Evolutionary conservation across 1,140 invertebrate genomes (phyloP), one percentile per base, ranked within the genome.

Genomic region (Nomia melanderi): DNA sequence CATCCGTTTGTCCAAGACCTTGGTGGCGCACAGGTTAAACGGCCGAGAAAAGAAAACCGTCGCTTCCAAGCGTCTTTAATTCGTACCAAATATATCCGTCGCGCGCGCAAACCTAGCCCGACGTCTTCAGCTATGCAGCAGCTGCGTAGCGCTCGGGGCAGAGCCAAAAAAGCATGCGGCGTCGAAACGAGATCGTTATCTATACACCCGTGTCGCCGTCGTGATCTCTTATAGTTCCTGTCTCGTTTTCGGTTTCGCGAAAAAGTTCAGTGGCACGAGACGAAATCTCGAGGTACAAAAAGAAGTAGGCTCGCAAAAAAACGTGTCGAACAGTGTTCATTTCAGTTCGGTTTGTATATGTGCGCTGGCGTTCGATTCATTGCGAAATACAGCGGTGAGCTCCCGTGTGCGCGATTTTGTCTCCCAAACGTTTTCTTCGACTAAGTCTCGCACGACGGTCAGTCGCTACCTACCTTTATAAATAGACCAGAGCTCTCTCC

Each of bases 401-500:
- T n/a, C 41, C 20, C 41, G 41, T 20, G 41, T 17, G 5, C 14
- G 41, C 14, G 41, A 17, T 44, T 56, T 69, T 66, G 53, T 27
- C 17, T 14, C 59, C 39, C 33, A 33, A 25, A 64, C 75, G 78
- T 82, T 76, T 73, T 86, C 66, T 74, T 78, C 71, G 77, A 62
- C 71, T 65, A 72, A n/a, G 64, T 66, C 56, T 67, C 64, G 41
- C 56, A 50, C 53, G 23, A 25, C 17, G 53, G 77, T 75, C 65
- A 62, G 59, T 76, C 56, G 36, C 8, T 62, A 31, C 36, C 75
- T 78, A 65, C 60, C 39, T 72, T 88, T 89, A 89, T 88, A 87
- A 86, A 88, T 89, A 89, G 83, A 86, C 9, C 74, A 65, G 80
- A 82, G 78, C 75, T 78, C 72, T 73, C 62, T 67, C 72, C 41